These are phyloP conservation scores for Thalassoma bifasciatum DNA, from an alignment of 2,113 vertebrate species.

Conservation along the genomic window DNA sequence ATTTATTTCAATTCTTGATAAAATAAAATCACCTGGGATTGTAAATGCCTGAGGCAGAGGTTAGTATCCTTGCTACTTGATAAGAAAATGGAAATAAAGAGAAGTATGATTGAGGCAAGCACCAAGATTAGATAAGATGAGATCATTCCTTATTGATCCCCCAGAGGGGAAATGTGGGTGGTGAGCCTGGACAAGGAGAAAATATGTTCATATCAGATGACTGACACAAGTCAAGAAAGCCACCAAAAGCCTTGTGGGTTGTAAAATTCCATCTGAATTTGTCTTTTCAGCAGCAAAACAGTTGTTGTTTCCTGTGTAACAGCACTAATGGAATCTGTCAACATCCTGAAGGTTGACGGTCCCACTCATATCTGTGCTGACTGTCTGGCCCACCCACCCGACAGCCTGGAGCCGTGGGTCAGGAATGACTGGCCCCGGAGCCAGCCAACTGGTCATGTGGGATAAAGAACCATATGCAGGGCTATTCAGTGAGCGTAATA, in stretches of 20 bases:
- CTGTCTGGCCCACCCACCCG: neutral
- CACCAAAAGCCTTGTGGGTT: neutral
- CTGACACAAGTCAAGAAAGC: neutral
- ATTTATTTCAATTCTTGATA: no score
- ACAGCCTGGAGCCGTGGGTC: slow-evolving; percentile 15
- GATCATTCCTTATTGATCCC: neutral
- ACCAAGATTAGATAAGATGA: neutral
- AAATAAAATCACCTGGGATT: neutral
- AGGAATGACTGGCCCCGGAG: slow-evolving; percentile 18
- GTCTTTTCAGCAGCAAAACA: neutral
- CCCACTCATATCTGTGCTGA: slow-evolving; percentile 2
- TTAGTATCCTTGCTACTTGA: neutral
- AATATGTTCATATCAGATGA: neutral
- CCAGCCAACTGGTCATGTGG: slow-evolving; percentile 15
- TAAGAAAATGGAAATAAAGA: neutral
- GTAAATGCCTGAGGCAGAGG: neutral
- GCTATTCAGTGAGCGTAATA: slow-evolving; percentile 6
- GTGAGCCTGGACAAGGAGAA: neutral
- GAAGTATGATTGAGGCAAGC: neutral
- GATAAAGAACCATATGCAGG: slow-evolving; percentile 34
- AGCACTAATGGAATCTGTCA: neutral
- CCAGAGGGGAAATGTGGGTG: neutral
- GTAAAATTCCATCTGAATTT: neutral
- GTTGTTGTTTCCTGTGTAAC: slow-evolving; percentile 5
- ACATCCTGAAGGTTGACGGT: slow-evolving; percentile 18